These are phyloP conservation scores for Serrognathus titanus DNA, from an alignment of 2,888 invertebrate species.

Conservation along the genomic window DNA sequence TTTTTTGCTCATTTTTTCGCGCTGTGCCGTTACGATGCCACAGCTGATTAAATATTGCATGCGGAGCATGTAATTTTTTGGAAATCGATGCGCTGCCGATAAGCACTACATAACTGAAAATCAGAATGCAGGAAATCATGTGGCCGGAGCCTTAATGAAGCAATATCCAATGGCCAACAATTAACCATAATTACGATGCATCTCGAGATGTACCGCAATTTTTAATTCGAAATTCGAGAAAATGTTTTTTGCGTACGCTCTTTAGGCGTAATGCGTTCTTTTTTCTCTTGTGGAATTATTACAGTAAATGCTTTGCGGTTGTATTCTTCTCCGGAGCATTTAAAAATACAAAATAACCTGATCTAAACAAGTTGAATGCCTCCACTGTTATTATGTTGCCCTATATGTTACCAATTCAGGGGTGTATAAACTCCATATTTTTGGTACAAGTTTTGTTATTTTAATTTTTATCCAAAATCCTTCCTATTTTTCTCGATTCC, in stretches of 20 bases:
- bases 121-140: conserved; percentile 6
- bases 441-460: too few species aligned
- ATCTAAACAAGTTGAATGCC: neutral
- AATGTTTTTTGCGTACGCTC: too few species aligned
- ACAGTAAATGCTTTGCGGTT: too few species aligned
- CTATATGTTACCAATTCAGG: too few species aligned
- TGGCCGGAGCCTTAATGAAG: conserved; percentile 11
- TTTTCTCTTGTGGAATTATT: too few species aligned
- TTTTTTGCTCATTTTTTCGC: conserved; percentile 21
- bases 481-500: too few species aligned
- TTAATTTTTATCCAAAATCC: too few species aligned
- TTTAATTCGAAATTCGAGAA: neutral
- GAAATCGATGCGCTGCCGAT: conserved; percentile 13
- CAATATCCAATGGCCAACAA: neutral
- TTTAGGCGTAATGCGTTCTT: too few species aligned
- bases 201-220: neutral
- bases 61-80: conserved; percentile 14
- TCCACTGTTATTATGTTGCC: too few species aligned
- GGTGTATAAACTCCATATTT: too few species aligned
- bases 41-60: conserved; percentile 27
- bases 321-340: too few species aligned
- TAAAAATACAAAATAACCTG: too few species aligned
- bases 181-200: neutral
- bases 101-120: conserved; percentile 8
- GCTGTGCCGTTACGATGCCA: conserved; percentile 22